Base-by-base conservation (phyloP, 1,140 invertebrate species). In the Ceratoteleas bidentatus region DNA sequence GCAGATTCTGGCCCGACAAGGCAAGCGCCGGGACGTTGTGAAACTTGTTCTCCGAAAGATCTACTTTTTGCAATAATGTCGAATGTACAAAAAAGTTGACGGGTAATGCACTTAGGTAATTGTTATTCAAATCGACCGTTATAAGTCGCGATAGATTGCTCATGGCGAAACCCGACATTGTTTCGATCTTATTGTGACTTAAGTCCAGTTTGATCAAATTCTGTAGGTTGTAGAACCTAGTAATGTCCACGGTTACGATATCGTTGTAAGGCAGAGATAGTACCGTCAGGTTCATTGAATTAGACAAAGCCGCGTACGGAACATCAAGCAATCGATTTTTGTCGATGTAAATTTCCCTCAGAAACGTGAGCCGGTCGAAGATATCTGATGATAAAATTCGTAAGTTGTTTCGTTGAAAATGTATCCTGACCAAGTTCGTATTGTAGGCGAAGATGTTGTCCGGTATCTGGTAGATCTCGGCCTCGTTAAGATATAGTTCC, bases 21-120 rank as follows among this genome's bases (percentile, higher is more conserved):
- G 95, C 94, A 0, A 94, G 93, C 32, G 95, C 95, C 4, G 97
- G 97, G 64, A 98, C 95, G 85, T 96, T 94, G 62, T 94, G 93
- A 69, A 98, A 96, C 40, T 94, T 93, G 91, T 98, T 98, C 68
- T 93, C 93, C 0, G 96, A 95, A 34, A 98, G 88, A 87, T 97
- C 95, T 8, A 98, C 92, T 58, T 94, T 93, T 64, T 94, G 93
- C 32, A 98, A 85, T 70, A 93, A 91, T 69, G 93, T 89, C 50
- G 95, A 94, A 85, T 95, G 92, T 65, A 94, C 92, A 81, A 98
- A 95, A 87, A 98, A 96, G 85, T 97, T 96, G 0, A 94, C 94
- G 2, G 96, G 95, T 36, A 98, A 87, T n/a, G 94, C 93, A 4
- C 93, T 92, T 58, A 97, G 87, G 49, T 93, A 90, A 87, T 97